Base-by-base conservation (phyloP, 2,888 invertebrate species). In the Mechanitis mazaeus region DNA sequence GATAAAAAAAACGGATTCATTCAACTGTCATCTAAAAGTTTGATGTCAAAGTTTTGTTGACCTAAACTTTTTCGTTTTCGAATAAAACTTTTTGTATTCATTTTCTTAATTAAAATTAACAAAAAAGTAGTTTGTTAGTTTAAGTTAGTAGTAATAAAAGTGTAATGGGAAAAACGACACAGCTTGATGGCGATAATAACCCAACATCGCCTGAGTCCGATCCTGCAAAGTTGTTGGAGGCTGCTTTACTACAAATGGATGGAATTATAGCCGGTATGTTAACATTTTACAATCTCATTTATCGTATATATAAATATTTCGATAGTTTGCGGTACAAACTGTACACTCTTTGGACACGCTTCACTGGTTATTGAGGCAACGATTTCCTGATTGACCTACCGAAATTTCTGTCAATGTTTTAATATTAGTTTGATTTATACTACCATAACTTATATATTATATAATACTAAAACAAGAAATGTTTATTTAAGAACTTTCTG, bases 181-280 rank as follows among this genome's bases (percentile, higher is more conserved):
- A 86, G 70, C 81, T 89, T 77, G 89, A 89, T 86, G 87, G 84
- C 75, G 90, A 89, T 72, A 88, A 88, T 76, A 88, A 88, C 74
- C 88, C 86, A 75, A 85, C 89, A 72, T 82, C 80, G 69, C 85
- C 91, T 57, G 96, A 96, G 82, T 95, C 96, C 60, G 96, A 96
- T 84, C 96, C 96, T 65, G 95, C 95, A 75, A 95, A 95, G 85
- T 92, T 96, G 86, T 89, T 97, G 77, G 96, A 96, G 79, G 95
- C 96, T 69, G 96, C 96, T 53, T 90, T 97, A 63, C 92, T 95
- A 78, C 96, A 96, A 86, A 95, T 97, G 95, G 97, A 97, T 85
- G 96, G 95, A 60, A 95, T 96, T 75, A 94, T 96, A 84, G 95
- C 95, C 79, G 94, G 95, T 94, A 83, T 87, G 87, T 71, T 50